These are phyloP conservation scores for Cinara cedri DNA, from an alignment of 2,888 invertebrate species.

Conservation along the genomic window DNA sequence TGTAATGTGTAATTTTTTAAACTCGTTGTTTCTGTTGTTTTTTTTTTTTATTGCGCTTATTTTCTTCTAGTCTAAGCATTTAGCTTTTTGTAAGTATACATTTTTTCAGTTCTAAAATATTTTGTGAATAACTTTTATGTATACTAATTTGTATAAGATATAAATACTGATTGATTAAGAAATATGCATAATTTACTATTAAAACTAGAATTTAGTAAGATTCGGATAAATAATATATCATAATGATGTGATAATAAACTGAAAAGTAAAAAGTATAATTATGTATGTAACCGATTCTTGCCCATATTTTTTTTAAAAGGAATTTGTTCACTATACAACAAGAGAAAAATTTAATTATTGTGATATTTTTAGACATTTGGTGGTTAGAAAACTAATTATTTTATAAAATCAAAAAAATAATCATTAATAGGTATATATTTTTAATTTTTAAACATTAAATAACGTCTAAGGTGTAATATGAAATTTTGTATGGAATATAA, in stretches of 20 bases:
- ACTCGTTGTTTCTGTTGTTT: constrained; percentile 53
- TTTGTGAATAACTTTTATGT: constrained; percentile 34
- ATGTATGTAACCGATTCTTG: constrained; percentile 32
- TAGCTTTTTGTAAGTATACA: constrained; percentile 26
- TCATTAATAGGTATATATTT: constrained; percentile 17
- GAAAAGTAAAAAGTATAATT: too few relatives aligned
- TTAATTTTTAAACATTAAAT: too few relatives aligned
- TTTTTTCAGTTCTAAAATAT: constrained; percentile 14
- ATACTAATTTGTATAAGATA: constrained; percentile 24
- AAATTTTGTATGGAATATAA: constrained; percentile 1
- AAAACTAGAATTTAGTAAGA: constrained; percentile 39
- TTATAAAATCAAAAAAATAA: constrained; percentile 28
- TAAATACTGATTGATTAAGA: constrained; percentile 32
- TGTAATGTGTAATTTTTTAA: constrained; percentile 44
- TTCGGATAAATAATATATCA: constrained; percentile 29
- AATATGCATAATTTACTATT: constrained; percentile 30
- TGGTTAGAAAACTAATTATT: constrained; percentile 33
- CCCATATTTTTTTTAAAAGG: constrained; percentile 18
- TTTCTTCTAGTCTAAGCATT: constrained; percentile 45
- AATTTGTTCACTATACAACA: not conserved
- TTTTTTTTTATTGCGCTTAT: constrained; percentile 43
- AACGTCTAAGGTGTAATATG: too few relatives aligned
- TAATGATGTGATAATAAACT: too few relatives aligned
- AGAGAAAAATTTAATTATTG: constrained; percentile 48
- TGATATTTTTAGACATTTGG: constrained; percentile 46